These are phyloP conservation scores for Caenorhabditis inopinata DNA, from an alignment of 1,140 invertebrate species.

Conservation along the genomic window DNA sequence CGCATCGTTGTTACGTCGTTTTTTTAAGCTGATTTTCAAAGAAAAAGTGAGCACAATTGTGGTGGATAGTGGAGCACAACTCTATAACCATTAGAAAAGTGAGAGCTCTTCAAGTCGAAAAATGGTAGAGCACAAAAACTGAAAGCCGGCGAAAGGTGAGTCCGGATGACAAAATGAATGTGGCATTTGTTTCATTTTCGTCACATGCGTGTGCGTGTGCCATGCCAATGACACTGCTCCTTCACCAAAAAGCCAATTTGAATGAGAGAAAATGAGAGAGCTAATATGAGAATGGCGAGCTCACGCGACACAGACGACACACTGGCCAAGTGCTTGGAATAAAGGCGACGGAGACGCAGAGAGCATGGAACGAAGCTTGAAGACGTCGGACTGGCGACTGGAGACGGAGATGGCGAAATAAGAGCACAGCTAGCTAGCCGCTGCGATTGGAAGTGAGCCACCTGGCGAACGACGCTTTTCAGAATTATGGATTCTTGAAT, in stretches of 20 bases:
- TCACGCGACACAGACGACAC: not conserved
- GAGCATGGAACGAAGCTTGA: no score
- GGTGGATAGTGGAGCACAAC: no score
- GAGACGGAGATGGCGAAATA: not conserved
- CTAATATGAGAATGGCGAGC: not conserved
- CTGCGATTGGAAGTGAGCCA: not conserved
- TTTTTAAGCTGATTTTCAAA: no score
- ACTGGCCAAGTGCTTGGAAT: not conserved
- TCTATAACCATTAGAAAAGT: no score
- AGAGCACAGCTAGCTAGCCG: not conserved
- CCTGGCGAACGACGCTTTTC: no score
- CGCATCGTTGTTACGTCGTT: no score
- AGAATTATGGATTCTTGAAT: no score
- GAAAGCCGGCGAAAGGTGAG: not conserved
- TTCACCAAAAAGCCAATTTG: conserved; percentile 23
- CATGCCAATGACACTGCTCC: conserved; percentile 22
- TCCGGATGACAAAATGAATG: not conserved
- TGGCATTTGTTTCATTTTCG: conserved; percentile 17
- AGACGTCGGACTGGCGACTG: not conserved
- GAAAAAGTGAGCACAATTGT: no score
- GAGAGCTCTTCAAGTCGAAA: no score
- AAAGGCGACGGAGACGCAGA: not conserved
- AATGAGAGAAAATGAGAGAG: not conserved
- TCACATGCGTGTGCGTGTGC: not conserved
- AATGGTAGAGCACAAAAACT: no score